phyloP scores from a whole-genome alignment of 2,797 vertebrate species.

The Garrulus glandarius region DNA sequence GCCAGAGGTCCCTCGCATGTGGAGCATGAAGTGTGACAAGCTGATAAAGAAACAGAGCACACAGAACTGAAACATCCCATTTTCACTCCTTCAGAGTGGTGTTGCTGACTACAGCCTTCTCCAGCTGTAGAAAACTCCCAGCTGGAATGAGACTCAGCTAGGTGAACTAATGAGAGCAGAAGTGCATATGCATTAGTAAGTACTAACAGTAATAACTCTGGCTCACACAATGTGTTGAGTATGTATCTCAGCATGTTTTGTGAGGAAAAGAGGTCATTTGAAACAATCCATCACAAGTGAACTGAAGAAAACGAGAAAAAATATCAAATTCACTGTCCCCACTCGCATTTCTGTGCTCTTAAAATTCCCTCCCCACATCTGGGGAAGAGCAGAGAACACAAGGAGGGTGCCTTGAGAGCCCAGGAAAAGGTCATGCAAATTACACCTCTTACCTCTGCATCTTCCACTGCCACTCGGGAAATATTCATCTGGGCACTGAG shows the following conservation, averaged over 20 bases:
- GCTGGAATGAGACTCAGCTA: not conserved
- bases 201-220: not conserved
- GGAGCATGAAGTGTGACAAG: conserved; percentile 83
- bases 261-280: not conserved
- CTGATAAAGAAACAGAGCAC: conserved; percentile 70
- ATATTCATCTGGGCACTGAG: conserved; percentile 80
- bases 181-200: not conserved
- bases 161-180: not conserved
- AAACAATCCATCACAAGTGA: not conserved
- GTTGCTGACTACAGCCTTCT: not conserved
- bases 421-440: not conserved
- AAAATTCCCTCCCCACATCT: not conserved
- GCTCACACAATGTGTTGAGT: not conserved
- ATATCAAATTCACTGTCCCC: not conserved
- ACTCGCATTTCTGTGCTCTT: not conserved
- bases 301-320: not conserved
- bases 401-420: not conserved
- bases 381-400: not conserved
- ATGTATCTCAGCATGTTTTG: not conserved
- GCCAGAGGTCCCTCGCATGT: conserved; percentile 83
- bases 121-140: not conserved
- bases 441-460: conserved; percentile 82
- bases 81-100: not conserved
- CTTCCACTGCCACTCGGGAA: conserved; percentile 72
- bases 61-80: not conserved